Base-by-base conservation (phyloP, 2,888 invertebrate species). In the Dioctria linearis region DNA sequence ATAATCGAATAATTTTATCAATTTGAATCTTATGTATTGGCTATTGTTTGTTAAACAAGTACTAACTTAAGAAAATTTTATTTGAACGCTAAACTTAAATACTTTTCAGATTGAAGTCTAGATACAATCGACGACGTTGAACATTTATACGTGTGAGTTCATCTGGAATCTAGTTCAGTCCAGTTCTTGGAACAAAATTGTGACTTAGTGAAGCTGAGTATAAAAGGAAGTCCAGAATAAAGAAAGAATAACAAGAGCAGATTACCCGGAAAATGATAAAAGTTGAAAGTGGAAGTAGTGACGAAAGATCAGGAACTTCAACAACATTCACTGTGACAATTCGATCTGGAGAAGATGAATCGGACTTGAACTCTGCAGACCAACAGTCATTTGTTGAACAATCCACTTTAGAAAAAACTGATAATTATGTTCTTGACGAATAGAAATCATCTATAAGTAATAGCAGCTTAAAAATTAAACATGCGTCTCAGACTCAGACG, bases 181-280 rank as follows among this genome's bases (percentile, higher is more conserved):
- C 25, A 25, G 25, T 25, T 25, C 25, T 25, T 25, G 25, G 25
- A 25, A 25, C 25, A 25, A 25, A 2, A 25, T 25, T 25, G 25
- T 25, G 25, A 25, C 25, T 25, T 25, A 25, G 25, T 25, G 25
- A 1, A 25, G 25, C 25, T 25, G 25, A 25, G 25, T 25, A 25
- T 46, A 46, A 46, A 46, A 46, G 2, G 49, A 46, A 46, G 49
- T 1, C 49, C 49, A 46, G 2, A 46, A 46, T 46, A 9, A 46
- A 46, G 9, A 46, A 46, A 46, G 49, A 46, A 46, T 1, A 46
- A 46, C 49, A 46, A 46, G 49, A 78, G 40, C 78, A 63, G 63
- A 65, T 63, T 79, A 79, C 54, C 51, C 54, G 67, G 40, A 43
- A 51, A 66, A 78, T 40, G 63, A 66, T 79, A 79, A 66, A 37